A percentile compares a stretch with the other conserved stretches of the same genome.
Evolutionary conservation across 2,113 vertebrate species (phyloP).

Genomic region (Passer domesticus): DNA sequence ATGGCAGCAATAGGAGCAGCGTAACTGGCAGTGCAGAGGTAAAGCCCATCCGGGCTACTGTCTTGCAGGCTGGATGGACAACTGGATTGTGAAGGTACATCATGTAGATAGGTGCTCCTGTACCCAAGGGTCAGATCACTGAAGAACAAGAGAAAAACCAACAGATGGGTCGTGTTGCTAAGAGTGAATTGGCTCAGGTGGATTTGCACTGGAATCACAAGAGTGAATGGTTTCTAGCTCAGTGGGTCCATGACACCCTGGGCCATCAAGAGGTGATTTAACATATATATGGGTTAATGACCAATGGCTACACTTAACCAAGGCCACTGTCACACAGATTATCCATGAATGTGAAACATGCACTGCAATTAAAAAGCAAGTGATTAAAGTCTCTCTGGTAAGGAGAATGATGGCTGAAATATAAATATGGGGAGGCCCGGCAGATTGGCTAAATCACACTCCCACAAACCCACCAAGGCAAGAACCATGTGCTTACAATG

Average conservation of each 20-base stretch:
- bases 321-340: neutral
- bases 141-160: neutral
- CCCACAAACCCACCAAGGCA: neutral
- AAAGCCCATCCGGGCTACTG: neutral
- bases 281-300: neutral
- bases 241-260: neutral
- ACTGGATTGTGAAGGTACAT: neutral
- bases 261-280: neutral
- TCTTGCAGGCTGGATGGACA: neutral
- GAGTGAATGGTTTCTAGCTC: neutral
- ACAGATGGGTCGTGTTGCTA: neutral
- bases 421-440: no score
- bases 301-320: neutral
- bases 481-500: neutral
- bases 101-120: neutral
- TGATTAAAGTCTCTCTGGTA: neutral
- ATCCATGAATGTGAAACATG: neutral
- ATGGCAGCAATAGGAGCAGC: neutral
- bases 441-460: neutral
- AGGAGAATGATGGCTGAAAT: neutral
- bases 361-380: neutral
- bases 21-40: neutral
- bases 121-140: neutral
- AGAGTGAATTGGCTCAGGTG: no score
- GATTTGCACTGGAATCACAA: neutral